Percentiles rank a stretch among this genome's conserved stretches.
These are phyloP conservation scores for Lasioglossum calceatum DNA, from an alignment of 2,888 invertebrate genomes.

Conservation along the genomic window DNA sequence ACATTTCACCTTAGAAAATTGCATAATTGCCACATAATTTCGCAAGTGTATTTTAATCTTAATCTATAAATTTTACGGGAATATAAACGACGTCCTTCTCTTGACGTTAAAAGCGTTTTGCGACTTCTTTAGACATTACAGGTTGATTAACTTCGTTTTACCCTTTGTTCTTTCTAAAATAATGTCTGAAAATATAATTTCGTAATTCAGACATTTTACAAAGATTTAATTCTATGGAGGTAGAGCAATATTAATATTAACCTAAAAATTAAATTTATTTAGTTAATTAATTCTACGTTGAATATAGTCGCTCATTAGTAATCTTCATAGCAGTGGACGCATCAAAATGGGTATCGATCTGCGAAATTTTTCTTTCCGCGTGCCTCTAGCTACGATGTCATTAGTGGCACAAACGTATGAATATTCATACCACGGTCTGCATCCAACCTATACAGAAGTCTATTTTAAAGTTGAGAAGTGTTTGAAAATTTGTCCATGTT, in stretches of 20 bases:
- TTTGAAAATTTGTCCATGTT: background rate
- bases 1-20: background rate
- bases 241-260: background rate
- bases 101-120: background rate
- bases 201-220: background rate
- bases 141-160: background rate
- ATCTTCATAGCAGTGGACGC: background rate
- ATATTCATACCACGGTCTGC: constrained; percentile 9
- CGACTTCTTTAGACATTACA: background rate
- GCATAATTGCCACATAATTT: background rate
- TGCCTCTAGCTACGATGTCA: background rate
- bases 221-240: background rate
- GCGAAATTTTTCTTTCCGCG: background rate
- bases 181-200: background rate
- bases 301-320: background rate
- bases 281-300: background rate
- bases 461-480: background rate
- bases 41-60: background rate
- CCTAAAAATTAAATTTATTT: background rate
- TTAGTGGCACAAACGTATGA: constrained; percentile 7
- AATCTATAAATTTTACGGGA: background rate
- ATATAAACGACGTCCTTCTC: background rate
- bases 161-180: background rate
- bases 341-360: constrained; percentile 10
- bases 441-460: background rate